Conservation (phyloP, 1,140 invertebrate genomes). For the Drosophila ambigua region DNA sequence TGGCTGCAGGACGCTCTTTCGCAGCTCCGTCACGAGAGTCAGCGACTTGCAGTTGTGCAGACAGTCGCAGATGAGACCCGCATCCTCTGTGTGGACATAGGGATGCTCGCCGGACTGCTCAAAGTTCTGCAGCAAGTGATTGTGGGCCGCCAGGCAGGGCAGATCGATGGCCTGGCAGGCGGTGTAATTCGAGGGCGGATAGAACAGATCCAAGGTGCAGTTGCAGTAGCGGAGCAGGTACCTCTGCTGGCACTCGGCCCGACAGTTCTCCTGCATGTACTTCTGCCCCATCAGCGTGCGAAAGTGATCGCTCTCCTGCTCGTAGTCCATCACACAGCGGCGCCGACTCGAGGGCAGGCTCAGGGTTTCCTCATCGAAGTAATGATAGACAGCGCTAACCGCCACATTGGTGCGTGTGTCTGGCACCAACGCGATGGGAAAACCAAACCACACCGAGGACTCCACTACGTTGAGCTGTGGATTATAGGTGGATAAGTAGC, state of each 20-base stretch:
- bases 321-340: conserved; percentile 57
- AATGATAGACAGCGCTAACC: conserved; percentile 58
- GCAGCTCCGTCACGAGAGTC: conserved; percentile 53
- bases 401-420: conserved; percentile 50
- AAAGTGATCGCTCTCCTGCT: conserved; percentile 51
- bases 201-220: conserved; percentile 75
- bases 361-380: conserved; percentile 51
- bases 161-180: conserved; percentile 60
- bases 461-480: conserved; percentile 56
- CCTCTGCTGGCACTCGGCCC: conserved; percentile 65
- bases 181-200: conserved; percentile 57
- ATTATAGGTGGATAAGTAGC: background rate
- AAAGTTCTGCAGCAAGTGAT: conserved; percentile 47
- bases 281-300: conserved; percentile 47
- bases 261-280: conserved; percentile 77
- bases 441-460: conserved; percentile 49
- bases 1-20: conserved; percentile 25
- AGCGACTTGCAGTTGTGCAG: conserved; percentile 71
- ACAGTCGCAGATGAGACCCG: conserved; percentile 67
- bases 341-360: conserved; percentile 35
- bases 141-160: conserved; percentile 64
- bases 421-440: conserved; percentile 41
- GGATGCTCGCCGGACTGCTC: conserved; percentile 49
- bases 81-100: conserved; percentile 25
- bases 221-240: conserved; percentile 68